phyloP scores from a whole-genome alignment of 1,140 invertebrate species.

The Neodiprion lecontei region DNA sequence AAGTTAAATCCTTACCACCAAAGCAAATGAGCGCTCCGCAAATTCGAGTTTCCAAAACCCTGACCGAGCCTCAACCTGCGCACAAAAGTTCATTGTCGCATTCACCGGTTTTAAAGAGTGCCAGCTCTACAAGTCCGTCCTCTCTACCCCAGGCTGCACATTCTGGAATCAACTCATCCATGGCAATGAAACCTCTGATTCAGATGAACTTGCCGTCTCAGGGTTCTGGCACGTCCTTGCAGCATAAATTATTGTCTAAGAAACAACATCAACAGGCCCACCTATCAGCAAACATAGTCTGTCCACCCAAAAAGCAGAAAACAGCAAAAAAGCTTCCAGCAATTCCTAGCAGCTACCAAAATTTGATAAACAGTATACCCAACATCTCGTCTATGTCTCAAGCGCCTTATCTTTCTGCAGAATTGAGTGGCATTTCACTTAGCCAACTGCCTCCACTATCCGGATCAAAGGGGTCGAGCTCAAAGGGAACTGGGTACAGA shows the following conservation, averaged over 20 bases:
- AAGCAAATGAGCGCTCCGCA: slow-evolving; percentile 45
- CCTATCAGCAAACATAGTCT: slow-evolving; percentile 20
- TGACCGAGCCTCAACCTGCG: slow-evolving; percentile 48
- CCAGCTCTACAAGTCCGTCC: not conserved
- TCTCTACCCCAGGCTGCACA: slow-evolving; percentile 31
- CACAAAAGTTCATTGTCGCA: slow-evolving; percentile 42
- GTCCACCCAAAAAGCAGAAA: slow-evolving; percentile 36
- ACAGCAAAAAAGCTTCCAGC: slow-evolving; percentile 20
- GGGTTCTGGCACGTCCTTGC: slow-evolving; percentile 39
- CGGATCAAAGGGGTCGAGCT: slow-evolving; percentile 14
- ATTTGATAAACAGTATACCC: slow-evolving; percentile 28
- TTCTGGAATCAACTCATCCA: slow-evolving; percentile 26
- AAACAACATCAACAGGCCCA: slow-evolving; percentile 45
- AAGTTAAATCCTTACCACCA: slow-evolving; percentile 35
- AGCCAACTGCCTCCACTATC: slow-evolving; percentile 33
- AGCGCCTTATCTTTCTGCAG: slow-evolving; percentile 37
- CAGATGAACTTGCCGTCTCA: slow-evolving; percentile 33
- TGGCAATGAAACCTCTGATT: slow-evolving; percentile 36
- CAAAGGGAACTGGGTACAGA: slow-evolving; percentile 33
- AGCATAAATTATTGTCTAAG: slow-evolving; percentile 53
- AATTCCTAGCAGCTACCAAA: slow-evolving; percentile 32
- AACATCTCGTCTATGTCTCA: slow-evolving; percentile 27
- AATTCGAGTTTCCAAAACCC: slow-evolving; percentile 49
- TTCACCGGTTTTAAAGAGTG: slow-evolving; percentile 34
- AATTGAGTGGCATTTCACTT: slow-evolving; percentile 46